Evolutionary conservation across 2,888 invertebrate species (phyloP).

Genomic region (Drosophila histrio): DNA sequence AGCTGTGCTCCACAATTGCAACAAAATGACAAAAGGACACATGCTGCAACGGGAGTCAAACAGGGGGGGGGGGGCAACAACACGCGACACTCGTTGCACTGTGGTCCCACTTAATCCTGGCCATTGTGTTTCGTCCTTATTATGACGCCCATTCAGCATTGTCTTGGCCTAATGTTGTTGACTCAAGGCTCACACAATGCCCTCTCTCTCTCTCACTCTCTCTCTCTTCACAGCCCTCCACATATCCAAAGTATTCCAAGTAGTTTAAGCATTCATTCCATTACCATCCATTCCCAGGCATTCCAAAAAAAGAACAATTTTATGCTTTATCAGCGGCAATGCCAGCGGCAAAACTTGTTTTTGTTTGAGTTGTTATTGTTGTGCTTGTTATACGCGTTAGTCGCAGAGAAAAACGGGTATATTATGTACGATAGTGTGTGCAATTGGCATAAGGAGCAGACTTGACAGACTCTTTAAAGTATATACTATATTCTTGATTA

Average conservation of each 20-base stretch:
- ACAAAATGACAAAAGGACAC: slow-evolving; percentile 57
- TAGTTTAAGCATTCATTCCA: slow-evolving; percentile 11
- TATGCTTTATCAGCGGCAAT: slow-evolving; percentile 42
- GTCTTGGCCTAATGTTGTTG: slow-evolving; percentile 66
- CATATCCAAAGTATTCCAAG: slow-evolving; percentile 18
- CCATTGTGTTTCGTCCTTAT: slow-evolving; percentile 70
- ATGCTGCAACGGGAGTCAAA: not conserved
- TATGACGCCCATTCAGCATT: slow-evolving; percentile 58
- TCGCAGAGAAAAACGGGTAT: not conserved
- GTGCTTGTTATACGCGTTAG: slow-evolving; percentile 2
- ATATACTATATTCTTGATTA: too few species aligned
- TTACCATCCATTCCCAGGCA: not conserved
- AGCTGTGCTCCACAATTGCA: slow-evolving; percentile 36
- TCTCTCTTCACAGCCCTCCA: not conserved
- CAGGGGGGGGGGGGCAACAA: slow-evolving; percentile 13
- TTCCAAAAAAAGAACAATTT: slow-evolving; percentile 26
- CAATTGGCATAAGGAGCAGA: too few species aligned
- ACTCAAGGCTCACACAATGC: slow-evolving; percentile 39
- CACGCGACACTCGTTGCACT: slow-evolving; percentile 54
- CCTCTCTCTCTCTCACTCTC: not conserved
- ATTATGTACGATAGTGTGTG: too few species aligned
- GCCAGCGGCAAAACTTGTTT: slow-evolving; percentile 56
- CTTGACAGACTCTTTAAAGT: too few species aligned
- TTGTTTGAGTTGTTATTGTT: slow-evolving; percentile 50
- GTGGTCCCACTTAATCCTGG: slow-evolving; percentile 73